These are phyloP conservation scores for Chrysomela aeneicollis DNA, from an alignment of 2,888 invertebrate species.

Conservation along the genomic window DNA sequence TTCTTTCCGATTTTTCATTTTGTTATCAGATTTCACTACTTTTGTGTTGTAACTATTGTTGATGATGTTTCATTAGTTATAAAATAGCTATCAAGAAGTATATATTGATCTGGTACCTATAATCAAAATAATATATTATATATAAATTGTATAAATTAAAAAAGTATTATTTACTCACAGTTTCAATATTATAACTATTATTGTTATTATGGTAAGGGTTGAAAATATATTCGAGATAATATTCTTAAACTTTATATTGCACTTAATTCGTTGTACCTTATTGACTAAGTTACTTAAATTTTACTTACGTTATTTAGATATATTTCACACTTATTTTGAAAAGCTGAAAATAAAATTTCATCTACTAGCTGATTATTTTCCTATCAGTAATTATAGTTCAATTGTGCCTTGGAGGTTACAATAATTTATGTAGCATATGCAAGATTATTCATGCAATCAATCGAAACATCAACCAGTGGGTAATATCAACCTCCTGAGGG, in stretches of 20 bases:
- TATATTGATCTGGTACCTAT: background rate
- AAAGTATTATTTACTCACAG: background rate
- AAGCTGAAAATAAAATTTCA: constrained; percentile 4
- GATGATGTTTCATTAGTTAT: background rate
- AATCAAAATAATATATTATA: background rate
- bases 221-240: background rate
- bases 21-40: background rate
- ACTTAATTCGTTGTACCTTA: constrained; percentile 19
- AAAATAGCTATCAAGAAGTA: background rate
- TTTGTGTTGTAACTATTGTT: background rate
- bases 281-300: constrained; percentile 12
- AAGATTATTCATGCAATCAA: too few species aligned
- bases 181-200: background rate
- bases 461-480: too few species aligned
- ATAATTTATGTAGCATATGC: too few species aligned
- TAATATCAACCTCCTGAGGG: too few species aligned
- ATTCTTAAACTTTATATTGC: constrained; percentile 1
- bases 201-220: background rate
- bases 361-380: background rate
- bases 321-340: constrained; percentile 6
- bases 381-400: too few species aligned
- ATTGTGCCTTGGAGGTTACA: too few species aligned
- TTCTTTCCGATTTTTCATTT: too few species aligned
- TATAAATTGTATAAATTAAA: background rate
- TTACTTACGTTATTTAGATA: constrained; percentile 25